These are phyloP conservation scores for Palaemon carinicauda DNA, from an alignment of 1,140 invertebrate genomes.

Conservation along the genomic window DNA sequence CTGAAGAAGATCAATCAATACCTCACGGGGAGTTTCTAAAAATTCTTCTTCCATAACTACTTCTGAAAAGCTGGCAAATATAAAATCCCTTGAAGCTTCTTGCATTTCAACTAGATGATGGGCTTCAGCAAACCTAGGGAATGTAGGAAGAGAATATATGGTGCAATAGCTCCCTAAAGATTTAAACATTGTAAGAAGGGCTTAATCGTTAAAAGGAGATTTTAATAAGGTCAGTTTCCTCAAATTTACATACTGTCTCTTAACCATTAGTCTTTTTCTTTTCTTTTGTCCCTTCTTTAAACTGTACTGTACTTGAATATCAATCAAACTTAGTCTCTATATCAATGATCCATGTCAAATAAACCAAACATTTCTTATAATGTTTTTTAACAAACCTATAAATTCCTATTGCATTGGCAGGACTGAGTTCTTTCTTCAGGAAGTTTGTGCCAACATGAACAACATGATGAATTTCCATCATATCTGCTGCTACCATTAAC, in stretches of 20 bases:
- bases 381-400: conserved; percentile 71
- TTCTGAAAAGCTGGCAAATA: conserved; percentile 87
- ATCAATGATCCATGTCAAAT: too few relatives aligned
- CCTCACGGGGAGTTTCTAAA: conserved; percentile 82
- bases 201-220: too few relatives aligned
- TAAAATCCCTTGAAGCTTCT: conserved; percentile 82
- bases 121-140: conserved; percentile 86
- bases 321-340: too few relatives aligned
- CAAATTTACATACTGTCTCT: too few relatives aligned
- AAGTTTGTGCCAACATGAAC: conserved; percentile 88
- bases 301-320: too few relatives aligned
- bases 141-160: neutral
- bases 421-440: conserved; percentile 86
- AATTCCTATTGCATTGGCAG: conserved; percentile 89
- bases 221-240: too few relatives aligned
- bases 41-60: conserved; percentile 84
- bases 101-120: conserved; percentile 86
- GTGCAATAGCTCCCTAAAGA: too few relatives aligned
- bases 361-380: neutral
- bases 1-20: conserved; percentile 80
- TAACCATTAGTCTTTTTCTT: too few relatives aligned
- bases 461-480: conserved; percentile 87
- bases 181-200: too few relatives aligned
- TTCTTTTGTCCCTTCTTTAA: too few relatives aligned
- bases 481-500: conserved; percentile 87